Evolutionary conservation across 2,113 vertebrate species (phyloP), one percentile per base, ranked within the genome.

Genomic region (Hylia prasina): DNA sequence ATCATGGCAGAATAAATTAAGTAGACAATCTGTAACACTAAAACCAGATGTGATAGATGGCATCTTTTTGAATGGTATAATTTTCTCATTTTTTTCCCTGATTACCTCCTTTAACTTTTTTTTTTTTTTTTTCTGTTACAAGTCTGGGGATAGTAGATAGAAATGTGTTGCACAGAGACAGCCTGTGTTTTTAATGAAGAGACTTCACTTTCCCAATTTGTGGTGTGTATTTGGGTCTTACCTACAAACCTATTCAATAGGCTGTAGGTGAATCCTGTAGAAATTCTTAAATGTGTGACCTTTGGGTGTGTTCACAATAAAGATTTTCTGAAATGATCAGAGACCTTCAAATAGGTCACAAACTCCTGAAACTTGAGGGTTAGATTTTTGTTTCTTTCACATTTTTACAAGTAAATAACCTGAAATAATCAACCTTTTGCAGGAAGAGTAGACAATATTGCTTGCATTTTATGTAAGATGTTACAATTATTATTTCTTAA

Each of bases 381-480:
- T 57, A 21, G 37, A 27, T 21, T 93, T 28, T 9, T 21, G 1
- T 57, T 76, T 16, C 15, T 69, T 83, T 83, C 35, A 47, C 9
- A 30, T 42, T 0, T 0, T 40, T 15, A 53, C 37, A 61, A 75
- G 27, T 9, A 85, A 93, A 56, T 42, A 70, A 53, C 7, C 4
- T 64, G 37, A 47, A 76, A 60, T 53, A 73, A 80, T 35, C 19
- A 68, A 25, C 4, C 14, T 33, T 9, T 28, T 57, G 15, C 39
- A 40, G 39, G 39, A 40, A 40, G 39, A 40, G 4, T 8, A 80
- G 17, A 27, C 42, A 61, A 58, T 63, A 47, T 33, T 65, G 3
- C 5, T 68, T 71, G 6, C 17, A 61, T 72, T 64, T 87, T 69
- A 31, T 24, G 3, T 31, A 87, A 65, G 13, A 31, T 25, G 5